Evolutionary conservation across 2,797 vertebrate genomes (phyloP), one percentile per base, ranked within the genome.

Genomic region (Acridotheres tristis): DNA sequence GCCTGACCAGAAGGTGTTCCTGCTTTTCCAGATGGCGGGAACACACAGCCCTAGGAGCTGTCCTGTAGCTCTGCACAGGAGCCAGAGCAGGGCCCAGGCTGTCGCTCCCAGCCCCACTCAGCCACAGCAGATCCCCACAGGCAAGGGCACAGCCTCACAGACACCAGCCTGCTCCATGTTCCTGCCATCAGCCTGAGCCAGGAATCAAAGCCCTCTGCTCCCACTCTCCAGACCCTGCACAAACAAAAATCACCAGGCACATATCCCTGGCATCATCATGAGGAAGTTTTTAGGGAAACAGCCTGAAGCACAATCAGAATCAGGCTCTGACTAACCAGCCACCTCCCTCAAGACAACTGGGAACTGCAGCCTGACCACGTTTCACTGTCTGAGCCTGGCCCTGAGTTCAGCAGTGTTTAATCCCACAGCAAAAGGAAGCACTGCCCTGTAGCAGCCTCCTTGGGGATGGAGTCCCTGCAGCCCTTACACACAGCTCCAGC

Each of bases 91-190:
- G 34, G 55, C 29, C 8, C 7, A 9, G n/a, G n/a, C 54, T 43
- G 57, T 29, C 0, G 2, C 1, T 32, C 30, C 71, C 7, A 5
- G 40, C 23, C 45, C 10, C 0, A 0, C 61, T 55, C n/a, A 29
- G n/a, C 16, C 0, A 0, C 5, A 36, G 20, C n/a, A 25, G 55
- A 32, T 71, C 63, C 51, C 40, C 11, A 5, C 40, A 9, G 58
- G 23, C 3, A 4, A 54, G 54, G 59, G 29, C 68, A 71, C 66
- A 74, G 57, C 50, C 50, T 30, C 7, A 26, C 9, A 10, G 15
- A 16, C n/a, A 15, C 36, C 48, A 40, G 43, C 34, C 75, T 27
- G 47, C 77, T 53, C 45, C 14, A 1, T 12, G 40, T 68, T 65
- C 47, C 69, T 43, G 45, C 40, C 22, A n/a, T 17, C 47, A 45